These are phyloP conservation scores for Lichenostomus cassidix DNA, from an alignment of 2,113 vertebrate genomes.

Conservation along the genomic window DNA sequence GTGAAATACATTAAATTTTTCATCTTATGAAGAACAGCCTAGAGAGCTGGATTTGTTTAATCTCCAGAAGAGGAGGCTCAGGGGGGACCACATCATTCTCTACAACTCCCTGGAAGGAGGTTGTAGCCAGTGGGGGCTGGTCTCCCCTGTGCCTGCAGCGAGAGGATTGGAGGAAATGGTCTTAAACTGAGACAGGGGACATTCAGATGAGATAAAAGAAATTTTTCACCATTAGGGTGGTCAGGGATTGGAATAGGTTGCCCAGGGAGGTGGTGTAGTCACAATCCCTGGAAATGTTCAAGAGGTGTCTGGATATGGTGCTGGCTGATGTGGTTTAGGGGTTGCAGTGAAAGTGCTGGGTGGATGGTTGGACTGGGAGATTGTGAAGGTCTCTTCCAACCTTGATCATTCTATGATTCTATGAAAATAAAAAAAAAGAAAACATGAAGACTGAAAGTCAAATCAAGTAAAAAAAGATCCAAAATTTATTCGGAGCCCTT, in stretches of 20 bases:
- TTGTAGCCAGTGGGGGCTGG: fast-evolving
- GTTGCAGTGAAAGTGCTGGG: background rate
- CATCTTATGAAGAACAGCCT: background rate
- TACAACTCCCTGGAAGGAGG: background rate
- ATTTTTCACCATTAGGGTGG: background rate
- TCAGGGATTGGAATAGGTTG: background rate
- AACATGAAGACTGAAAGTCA: background rate
- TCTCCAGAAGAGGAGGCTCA: background rate
- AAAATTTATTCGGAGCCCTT: background rate
- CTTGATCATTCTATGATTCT: background rate
- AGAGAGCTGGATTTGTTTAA: background rate
- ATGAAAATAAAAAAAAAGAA: background rate
- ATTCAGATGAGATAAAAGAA: background rate
- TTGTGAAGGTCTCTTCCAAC: background rate
- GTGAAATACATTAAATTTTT: background rate
- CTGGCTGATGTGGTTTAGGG: background rate
- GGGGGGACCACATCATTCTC: background rate
- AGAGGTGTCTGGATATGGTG: background rate
- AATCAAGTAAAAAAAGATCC: background rate
- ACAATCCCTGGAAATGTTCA: background rate
- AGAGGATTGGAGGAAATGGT: background rate
- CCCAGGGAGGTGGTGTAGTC: background rate
- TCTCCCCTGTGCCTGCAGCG: background rate
- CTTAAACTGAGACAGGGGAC: background rate
- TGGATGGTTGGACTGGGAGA: background rate